Evolutionary conservation across 2,888 invertebrate species (phyloP).

Genomic region (Encarsia formosa): DNA sequence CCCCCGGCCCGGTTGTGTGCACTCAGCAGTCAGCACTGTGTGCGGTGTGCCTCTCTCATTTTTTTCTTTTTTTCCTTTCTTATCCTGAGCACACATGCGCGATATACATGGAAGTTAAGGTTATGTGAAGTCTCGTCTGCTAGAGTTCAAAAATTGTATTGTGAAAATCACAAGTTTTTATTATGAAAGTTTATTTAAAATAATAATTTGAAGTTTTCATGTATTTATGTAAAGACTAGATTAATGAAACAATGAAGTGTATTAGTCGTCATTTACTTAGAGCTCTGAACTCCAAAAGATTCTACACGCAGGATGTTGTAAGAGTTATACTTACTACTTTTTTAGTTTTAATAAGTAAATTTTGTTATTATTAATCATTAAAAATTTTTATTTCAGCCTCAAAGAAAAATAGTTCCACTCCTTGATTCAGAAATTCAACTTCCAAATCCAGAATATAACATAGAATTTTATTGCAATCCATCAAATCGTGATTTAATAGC

Average conservation of each 20-base stretch:
- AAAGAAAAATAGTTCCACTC: constrained; percentile 22
- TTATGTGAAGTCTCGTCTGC: no score
- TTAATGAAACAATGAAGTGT: constrained; percentile 28
- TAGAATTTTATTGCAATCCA: constrained; percentile 61
- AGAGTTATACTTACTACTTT: not conserved
- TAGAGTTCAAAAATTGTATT: no score
- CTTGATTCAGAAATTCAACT: constrained; percentile 27
- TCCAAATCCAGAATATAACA: constrained; percentile 55
- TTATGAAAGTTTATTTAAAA: no score
- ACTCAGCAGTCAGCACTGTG: no score
- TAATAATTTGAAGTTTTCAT: no score
- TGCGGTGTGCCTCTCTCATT: no score
- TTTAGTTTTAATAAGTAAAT: not conserved
- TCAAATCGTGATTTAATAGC: constrained; percentile 60
- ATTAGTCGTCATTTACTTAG: constrained; percentile 16
- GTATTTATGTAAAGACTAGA: no score
- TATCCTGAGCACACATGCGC: no score
- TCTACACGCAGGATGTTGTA: constrained; percentile 23
- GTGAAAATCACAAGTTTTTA: no score
- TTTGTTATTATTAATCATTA: not conserved
- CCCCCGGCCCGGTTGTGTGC: no score
- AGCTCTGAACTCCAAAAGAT: constrained; percentile 22
- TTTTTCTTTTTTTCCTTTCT: no score
- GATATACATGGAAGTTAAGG: no score
- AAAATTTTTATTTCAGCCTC: constrained; percentile 14